Evolutionary conservation across 2,113 vertebrate genomes (phyloP), one percentile per base, ranked within the genome.

Genomic region (Coturnix japonica): DNA sequence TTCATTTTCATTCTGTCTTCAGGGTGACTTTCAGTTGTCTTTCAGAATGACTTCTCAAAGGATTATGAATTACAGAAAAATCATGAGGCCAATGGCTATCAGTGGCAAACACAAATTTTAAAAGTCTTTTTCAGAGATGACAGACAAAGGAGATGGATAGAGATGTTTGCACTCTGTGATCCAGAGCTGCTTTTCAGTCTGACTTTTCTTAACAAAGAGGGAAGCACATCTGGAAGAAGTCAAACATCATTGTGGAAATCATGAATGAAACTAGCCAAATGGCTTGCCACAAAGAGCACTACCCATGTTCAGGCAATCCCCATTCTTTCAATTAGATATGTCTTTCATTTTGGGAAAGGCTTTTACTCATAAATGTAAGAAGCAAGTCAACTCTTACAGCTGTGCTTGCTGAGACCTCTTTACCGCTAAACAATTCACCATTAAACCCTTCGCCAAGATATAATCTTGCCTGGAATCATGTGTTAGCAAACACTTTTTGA

Each of bases 351-450:
- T 90, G 61, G 25, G 44, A 86, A 93, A 85, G 90, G 63, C 60
- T 94, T 95, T 89, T 69, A 77, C 66, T 89, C 92, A 93, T 87
- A 80, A 81, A 90, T 75, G 30, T 76, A 81, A 59, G 79, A 91
- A 94, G 84, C 33, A 81, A 95, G 93, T 90, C 85, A 89, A 80
- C 64, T 84, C 69, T 84, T 81, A 60, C 37, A 89, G 65, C 56
- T 73, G 21, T 39, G 53, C 35, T 90, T 64, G 65, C 14, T 1
- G 2, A 44, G 79, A 67, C 47, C 94, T 33, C 74, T 93, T 84
- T 93, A 82, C 53, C 69, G 89, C 95, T 56, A 91, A 94, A 85
- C 56, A 94, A 59, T 86, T 93, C 63, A 78, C 66, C 33, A 43
- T 30, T 17, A 86, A 93, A 84, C 57, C 18, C 33, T 65, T 84